Base-by-base conservation (phyloP, 2,797 vertebrate genomes). In the Eulemur albifrons region DNA sequence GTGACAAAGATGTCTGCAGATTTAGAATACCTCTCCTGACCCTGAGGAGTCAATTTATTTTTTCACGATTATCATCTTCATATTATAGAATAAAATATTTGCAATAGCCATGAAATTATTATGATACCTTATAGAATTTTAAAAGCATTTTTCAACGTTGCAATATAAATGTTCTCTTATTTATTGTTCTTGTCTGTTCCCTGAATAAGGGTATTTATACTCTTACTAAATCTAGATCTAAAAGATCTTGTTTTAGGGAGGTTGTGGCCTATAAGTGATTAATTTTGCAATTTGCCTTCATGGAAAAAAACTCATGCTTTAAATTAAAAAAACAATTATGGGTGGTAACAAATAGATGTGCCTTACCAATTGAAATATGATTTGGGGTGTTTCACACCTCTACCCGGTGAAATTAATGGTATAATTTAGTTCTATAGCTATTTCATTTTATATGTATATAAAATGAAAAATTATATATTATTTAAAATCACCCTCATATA, bases 251-350 rank as follows among this genome's bases (percentile, higher is more conserved):
- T 91, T 94, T 95, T 87, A 50, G 20, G 45, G n/a, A 9, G 35
- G 11, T 30, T 38, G 35, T 88, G 91, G 79, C 80, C 83, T 63
- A 43, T 57, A 94, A 52, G 40, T 69, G 48, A 88, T 86, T 81
- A 63, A 57, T 92, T 95, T 94, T 80, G 50, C 48, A 89, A 77
- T 87, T 72, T 95, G 13, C n/a, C 27, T 96, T n/a, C 14, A 84
- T 70, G 54, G 48, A 90, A 88, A 93, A 97, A 97, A 97, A 94
- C 38, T 70, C 52, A 40, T 72, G 76, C 10, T 88, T 94, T 38
- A 84, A 61, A 54, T 65, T 38, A 43, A 89, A 80, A 70, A 52
- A 45, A 82, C 9, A 92, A 90, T 52, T 45, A 50, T 1, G 54
- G 77, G 7, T 84, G 54, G 57, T 63, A 88, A 95, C 23, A 96